Conservation (phyloP, 2,797 vertebrate genomes). For the Danio albolineatus region DNA sequence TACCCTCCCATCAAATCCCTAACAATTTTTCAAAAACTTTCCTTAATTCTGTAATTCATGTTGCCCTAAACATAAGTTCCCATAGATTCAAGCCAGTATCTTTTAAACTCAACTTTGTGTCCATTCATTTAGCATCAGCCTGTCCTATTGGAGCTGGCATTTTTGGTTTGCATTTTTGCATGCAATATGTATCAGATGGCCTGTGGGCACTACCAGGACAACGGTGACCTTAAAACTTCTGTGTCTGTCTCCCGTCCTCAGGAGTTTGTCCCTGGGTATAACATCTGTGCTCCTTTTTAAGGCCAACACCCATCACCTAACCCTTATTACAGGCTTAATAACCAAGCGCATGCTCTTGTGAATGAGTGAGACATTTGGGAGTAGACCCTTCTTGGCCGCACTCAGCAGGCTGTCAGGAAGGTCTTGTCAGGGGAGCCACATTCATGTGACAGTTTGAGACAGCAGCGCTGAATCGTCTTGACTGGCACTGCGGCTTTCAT, state of each 20-base stretch:
- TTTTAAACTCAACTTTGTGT: neutral
- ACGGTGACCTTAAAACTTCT: constrained; percentile 8
- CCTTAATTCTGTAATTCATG: neutral
- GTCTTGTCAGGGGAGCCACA: constrained; percentile 56
- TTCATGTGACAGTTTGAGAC: constrained; percentile 59
- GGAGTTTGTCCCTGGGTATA: constrained; percentile 34
- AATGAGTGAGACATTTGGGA: constrained; percentile 55
- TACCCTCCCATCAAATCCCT: neutral
- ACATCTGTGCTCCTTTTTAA: constrained; percentile 41
- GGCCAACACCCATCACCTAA: constrained; percentile 39
- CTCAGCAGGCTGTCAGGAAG: constrained; percentile 56
- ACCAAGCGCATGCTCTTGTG: constrained; percentile 42
- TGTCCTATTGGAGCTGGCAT: neutral
- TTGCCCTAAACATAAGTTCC: neutral
- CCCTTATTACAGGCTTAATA: constrained; percentile 43
- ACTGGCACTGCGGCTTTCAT: constrained; percentile 49
- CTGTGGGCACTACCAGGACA: neutral
- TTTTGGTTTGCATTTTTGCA: neutral
- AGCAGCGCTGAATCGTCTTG: constrained; percentile 56
- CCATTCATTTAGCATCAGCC: neutral
- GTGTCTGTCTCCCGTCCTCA: constrained; percentile 7
- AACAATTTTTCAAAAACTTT: too few relatives aligned
- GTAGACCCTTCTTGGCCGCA: constrained; percentile 47
- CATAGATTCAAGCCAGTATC: neutral
- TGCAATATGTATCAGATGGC: neutral